These are phyloP conservation scores for Spheniscus humboldti DNA, from an alignment of 2,797 vertebrate species.

Conservation along the genomic window DNA sequence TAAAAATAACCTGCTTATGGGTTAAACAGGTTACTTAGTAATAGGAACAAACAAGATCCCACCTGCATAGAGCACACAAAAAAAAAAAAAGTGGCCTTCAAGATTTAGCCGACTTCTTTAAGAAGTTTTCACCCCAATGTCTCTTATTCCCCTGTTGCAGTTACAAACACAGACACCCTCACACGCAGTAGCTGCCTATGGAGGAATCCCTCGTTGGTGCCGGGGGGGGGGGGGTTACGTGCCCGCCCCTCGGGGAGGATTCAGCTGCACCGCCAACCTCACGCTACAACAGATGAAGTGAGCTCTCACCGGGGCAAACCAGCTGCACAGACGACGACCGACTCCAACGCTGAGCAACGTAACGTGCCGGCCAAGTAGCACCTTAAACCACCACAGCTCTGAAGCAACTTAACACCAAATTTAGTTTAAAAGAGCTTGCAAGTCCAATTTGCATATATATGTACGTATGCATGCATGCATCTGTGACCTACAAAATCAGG, in stretches of 20 bases:
- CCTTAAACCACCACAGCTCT: not conserved
- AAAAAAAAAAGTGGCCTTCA: not conserved
- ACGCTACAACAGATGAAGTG: fast-evolving
- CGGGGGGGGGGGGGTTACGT: fast-evolving
- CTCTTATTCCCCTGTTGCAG: fast-evolving
- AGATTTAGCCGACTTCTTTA: not conserved
- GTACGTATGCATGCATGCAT: fast-evolving
- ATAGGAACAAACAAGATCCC: not conserved
- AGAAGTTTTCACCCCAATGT: fast-evolving
- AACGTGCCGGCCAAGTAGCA: too few species aligned
- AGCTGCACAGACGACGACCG: fast-evolving
- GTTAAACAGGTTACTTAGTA: not conserved
- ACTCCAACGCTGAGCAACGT: not conserved
- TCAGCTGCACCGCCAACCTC: not conserved
- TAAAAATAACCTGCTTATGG: not conserved
- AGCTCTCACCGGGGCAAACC: not conserved
- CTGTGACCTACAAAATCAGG: not conserved
- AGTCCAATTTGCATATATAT: too few species aligned
- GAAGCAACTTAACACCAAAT: not conserved
- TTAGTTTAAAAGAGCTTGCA: not conserved
- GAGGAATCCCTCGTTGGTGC: fast-evolving
- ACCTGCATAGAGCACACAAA: not conserved
- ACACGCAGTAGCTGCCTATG: not conserved
- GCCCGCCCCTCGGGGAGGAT: fast-evolving
- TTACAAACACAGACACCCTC: not conserved